Evolutionary conservation across 2,888 invertebrate species (phyloP), one percentile per base, ranked within the genome.

Genomic region (Syritta pipiens): DNA sequence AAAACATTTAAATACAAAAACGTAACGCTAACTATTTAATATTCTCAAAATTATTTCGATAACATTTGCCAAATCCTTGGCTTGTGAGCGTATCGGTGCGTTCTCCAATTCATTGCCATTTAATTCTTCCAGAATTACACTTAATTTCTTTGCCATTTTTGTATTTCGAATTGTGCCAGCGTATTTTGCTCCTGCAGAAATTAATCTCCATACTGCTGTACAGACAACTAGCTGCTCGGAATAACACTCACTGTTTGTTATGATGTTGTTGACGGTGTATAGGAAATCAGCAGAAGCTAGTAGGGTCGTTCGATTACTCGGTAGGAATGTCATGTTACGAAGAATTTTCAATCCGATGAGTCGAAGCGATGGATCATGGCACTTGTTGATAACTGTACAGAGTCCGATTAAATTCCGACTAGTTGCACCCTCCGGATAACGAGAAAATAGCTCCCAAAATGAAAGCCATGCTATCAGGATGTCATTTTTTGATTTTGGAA

Each of bases 301-400:
- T 14, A 89, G 76, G 4, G 84, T 82, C 2, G 83, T 72, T 4
- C 87, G 85, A 67, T 89, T 89, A 42, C 48, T 71, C 6, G 72
- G 83, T n/a, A 82, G 57, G 77, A 89, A 89, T 68, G 86, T 82
- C 86, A 89, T 87, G 83, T 89, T 89, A 20, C 88, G 85, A 10
- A 88, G 67, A 32, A 89, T 86, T 4, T 84, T 84, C 6, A 89
- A 72, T 28, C 85, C 84, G 3, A 85, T 72, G 14, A 84, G 17
- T 0, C 87, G 85, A 2, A 84, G 76, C 1, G 26, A 35, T 3
- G 77, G 32, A 51, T 81, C 69, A 28, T 79, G 68, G 3, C 82
- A 81, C 14, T 84, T 85, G 6, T 83, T 83, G 6, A 86, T 81
- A 1, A 85, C 62, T 19, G 82, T 81, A 20, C 87, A 83, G 1